phyloP scores from a whole-genome alignment of 2,113 vertebrate species.

The Ahaetulla prasina region DNA sequence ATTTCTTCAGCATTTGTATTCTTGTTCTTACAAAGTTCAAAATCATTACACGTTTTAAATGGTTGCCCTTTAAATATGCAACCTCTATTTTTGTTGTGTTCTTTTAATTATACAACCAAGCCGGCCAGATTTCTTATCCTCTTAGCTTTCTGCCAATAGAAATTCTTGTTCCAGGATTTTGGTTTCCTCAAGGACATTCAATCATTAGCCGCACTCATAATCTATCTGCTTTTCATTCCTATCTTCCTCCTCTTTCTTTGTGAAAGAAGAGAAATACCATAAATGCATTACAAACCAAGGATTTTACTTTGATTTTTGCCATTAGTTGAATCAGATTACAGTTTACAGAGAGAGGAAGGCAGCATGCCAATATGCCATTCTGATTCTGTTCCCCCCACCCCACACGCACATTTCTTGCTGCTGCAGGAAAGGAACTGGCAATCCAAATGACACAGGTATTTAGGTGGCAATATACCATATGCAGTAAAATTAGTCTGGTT shows the following conservation, averaged over 20 bases:
- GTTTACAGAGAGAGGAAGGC: not conserved
- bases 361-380: not conserved
- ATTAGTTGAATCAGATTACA: conserved; percentile 28
- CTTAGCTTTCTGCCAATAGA: conserved; percentile 11
- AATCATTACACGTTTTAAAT: not conserved
- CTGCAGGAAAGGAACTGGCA: not conserved
- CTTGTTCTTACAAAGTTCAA: not conserved
- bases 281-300: conserved; percentile 3
- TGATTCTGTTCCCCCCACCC: not conserved
- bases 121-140: conserved; percentile 12
- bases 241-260: conserved; percentile 9
- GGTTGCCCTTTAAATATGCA: not conserved
- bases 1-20: not conserved
- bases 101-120: conserved; percentile 40
- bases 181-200: conserved; percentile 30
- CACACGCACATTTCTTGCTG: not conserved
- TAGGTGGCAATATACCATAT: not conserved
- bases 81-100: not conserved
- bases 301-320: conserved; percentile 28
- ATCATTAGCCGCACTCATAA: conserved; percentile 26
- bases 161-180: conserved; percentile 21
- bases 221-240: conserved; percentile 25
- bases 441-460: not conserved
- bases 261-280: conserved; percentile 30
- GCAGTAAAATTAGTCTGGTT: conserved; percentile 28